phyloP scores from a whole-genome alignment of 2,888 invertebrate species.

The Tanypteryx hageni region DNA sequence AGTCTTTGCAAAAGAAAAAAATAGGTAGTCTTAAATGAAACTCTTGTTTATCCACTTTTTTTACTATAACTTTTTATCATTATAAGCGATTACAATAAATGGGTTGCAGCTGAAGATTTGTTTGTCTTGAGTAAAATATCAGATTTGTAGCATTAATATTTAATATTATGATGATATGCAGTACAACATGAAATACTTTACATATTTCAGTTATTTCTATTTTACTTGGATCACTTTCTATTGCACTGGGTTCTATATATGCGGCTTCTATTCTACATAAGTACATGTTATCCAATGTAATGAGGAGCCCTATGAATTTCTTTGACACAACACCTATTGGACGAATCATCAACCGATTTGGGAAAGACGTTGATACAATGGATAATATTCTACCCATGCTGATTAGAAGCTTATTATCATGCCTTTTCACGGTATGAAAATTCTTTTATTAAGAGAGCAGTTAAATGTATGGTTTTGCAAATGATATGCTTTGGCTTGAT shows the following conservation, averaged over 20 bases:
- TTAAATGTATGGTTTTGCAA: background rate
- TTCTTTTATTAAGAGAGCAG: conserved; percentile 24
- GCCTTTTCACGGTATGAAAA: conserved; percentile 80
- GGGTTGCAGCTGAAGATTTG: too few species aligned
- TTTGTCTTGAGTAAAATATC: too few species aligned
- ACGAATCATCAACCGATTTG: conserved; percentile 87
- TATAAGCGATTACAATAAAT: too few species aligned
- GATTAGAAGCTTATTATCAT: conserved; percentile 83
- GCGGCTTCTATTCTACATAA: conserved; percentile 71
- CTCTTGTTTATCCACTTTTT: too few species aligned
- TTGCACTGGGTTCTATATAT: conserved; percentile 70
- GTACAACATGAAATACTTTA: conserved; percentile 48
- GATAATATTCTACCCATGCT: conserved; percentile 85
- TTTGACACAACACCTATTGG: conserved; percentile 90
- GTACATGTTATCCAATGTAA: conserved; percentile 70
- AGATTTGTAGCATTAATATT: too few species aligned
- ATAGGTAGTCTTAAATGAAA: too few species aligned
- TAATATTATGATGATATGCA: background rate
- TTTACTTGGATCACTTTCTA: conserved; percentile 69
- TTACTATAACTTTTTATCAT: too few species aligned
- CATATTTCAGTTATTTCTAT: conserved; percentile 70
- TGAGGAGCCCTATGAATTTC: conserved; percentile 78
- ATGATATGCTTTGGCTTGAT: conserved; percentile 1
- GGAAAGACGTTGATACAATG: conserved; percentile 85
- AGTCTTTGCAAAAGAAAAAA: too few species aligned